Evolutionary conservation across 2,113 vertebrate species (phyloP).

Genomic region (Xenopus borealis): DNA sequence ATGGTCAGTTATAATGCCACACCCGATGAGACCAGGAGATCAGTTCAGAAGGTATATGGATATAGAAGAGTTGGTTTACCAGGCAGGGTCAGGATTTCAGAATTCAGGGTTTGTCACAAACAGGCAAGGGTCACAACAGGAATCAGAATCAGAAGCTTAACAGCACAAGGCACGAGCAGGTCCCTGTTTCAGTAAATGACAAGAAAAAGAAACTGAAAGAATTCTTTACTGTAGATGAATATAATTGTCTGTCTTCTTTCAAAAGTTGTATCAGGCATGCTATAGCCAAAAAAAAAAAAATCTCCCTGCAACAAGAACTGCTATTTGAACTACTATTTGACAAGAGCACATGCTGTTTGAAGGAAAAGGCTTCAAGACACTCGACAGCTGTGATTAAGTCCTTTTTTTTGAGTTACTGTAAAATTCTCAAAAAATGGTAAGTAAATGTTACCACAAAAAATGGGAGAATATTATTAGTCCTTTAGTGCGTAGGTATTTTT

Average conservation of each 20-base stretch:
- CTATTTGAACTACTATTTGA: no score
- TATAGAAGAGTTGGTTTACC: no score
- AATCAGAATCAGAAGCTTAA: no score
- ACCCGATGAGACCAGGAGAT: no score
- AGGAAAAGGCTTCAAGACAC: conserved; percentile 8
- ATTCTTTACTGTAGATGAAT: conserved; percentile 4
- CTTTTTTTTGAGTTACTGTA: not conserved
- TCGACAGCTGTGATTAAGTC: not conserved
- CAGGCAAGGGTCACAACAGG: no score
- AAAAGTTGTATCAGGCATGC: conserved; percentile 26
- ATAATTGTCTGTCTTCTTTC: conserved; percentile 4
- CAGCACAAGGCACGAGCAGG: no score
- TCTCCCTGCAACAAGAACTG: conserved; percentile 21
- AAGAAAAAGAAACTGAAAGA: not conserved
- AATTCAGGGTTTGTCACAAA: no score
- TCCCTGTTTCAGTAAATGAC: not conserved
- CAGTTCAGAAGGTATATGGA: no score
- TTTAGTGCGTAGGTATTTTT: not conserved
- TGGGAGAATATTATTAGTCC: not conserved
- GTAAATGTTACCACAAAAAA: conserved; percentile 20
- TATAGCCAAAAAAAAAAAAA: conserved; percentile 12
- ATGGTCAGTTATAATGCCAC: no score
- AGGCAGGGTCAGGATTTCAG: no score
- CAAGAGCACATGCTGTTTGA: not conserved
- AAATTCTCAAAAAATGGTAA: conserved; percentile 5